Percentiles rank a stretch among this genome's conserved stretches.
phyloP scores from a whole-genome alignment of 1,140 invertebrate species.

The Conus ventricosus region DNA sequence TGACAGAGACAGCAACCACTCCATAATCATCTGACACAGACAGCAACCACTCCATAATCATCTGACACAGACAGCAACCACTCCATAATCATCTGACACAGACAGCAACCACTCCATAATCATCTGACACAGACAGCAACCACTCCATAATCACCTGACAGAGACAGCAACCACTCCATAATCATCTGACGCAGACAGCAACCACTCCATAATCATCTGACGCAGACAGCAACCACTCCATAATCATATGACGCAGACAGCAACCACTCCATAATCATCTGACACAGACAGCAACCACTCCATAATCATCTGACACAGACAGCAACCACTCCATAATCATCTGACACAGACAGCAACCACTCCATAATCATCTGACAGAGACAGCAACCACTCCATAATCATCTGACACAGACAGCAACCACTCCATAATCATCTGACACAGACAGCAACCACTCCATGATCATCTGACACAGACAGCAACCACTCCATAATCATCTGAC shows the following conservation, averaged over 20 bases:
- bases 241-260: no score
- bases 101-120: constrained; percentile 43
- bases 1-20: constrained; percentile 30
- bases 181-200: no score
- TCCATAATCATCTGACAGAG: constrained; percentile 57
- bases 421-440: constrained; percentile 58
- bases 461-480: no score
- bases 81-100: constrained; percentile 57
- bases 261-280: constrained; percentile 63
- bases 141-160: constrained; percentile 57
- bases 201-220: constrained; percentile 61
- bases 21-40: no score
- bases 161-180: no score
- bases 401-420: no score
- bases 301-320: constrained; percentile 56
- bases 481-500: constrained; percentile 60
- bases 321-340: constrained; percentile 48
- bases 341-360: constrained; percentile 39
- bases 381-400: no score
- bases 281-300: not conserved
- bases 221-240: no score
- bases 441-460: no score
- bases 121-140: constrained; percentile 44
- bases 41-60: constrained; percentile 57
- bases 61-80: constrained; percentile 41